Base-by-base conservation (phyloP, 92 coral and sea anemone species). In the Palythoa grandis region DNA sequence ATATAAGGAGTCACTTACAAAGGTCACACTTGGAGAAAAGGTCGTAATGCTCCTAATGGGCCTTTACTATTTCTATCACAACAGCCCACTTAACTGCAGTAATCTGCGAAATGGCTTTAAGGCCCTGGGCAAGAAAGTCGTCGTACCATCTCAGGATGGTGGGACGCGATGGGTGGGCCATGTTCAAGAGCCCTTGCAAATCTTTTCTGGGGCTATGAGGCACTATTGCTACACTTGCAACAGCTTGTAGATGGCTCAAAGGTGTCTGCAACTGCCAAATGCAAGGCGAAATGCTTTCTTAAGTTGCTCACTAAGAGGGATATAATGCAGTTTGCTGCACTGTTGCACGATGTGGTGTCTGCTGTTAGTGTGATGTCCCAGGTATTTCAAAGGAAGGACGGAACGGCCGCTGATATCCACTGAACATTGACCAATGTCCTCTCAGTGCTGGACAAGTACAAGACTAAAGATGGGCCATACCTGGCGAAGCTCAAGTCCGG, bases 271-370 rank as follows among this genome's bases (percentile, higher is more conserved):
- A 23, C 10, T 76, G 82, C 82, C 70, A 88, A 83, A 22, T 7
- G 72, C 87, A 88, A 88, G 82, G 84, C 87, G 1, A 75, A 72
- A 82, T 70, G 87, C 65, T 88, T 88, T 2, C 71, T 83, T 8
- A 74, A 88, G 70, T 43, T 82, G 57, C 87, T 88, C 56, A 83
- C 38, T 1, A 75, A 12, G 20, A 88, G 22, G 20, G 83, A 82
- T 63, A 22, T 76, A 56, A 72, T 87, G 82, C 85, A 77, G 10
- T 87, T 82, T 70, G 24, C 78, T 0, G 11, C 77, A 57, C 16
- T 80, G 82, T 52, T 83, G 87, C 87, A 63, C 16, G 84, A 88
- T 83, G 87, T 88, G 61, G 91, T 88, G 11, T 63, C n/a, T 83
- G 83, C 68, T 71, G 82, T 17, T 69, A 60, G 22, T 5, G 15